Base-by-base conservation (phyloP, 2,113 vertebrate genomes). In the Orcinus orca region DNA sequence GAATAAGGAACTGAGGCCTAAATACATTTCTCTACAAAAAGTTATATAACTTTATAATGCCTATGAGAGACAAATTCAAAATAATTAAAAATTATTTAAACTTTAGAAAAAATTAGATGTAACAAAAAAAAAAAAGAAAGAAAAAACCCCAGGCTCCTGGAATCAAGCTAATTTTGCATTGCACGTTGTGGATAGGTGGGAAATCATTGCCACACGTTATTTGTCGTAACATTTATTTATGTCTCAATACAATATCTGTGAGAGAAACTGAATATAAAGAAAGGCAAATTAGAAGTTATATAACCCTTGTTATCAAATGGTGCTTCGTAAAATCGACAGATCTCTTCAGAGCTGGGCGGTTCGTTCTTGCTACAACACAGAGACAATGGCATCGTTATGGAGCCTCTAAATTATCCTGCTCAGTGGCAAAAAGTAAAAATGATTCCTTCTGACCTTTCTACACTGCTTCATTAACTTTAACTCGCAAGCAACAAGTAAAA, bases 381-480 rank as follows among this genome's bases (percentile, higher is more conserved):
- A 60, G 25, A 68, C 81, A 58, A 79, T 2, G 58, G 60, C 58
- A 47, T 96, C 1, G 8, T 81, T 92, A 86, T 83, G 87, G 85
- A 81, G 55, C 50, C 41, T 77, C 73, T 77, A 74, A 96, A 97
- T 97, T 93, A 95, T 91, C 88, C 86, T 82, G 86, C 93, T 97
- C 96, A 90, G 60, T 93, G 84, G 79, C 77, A 55, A 97, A 96
- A 96, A 97, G 93, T 97, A 97, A 96, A 96, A 98, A 93, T 87
- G 84, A 85, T 96, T 85, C 92, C 85, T 73, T 90, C 96, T 97
- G 96, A 97, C 94, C 94, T 93, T 93, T 93, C 95, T 38, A 13
- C 85, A 92, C 36, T 67, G 74, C 94, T 97, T 97, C 91, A 96
- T 96, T 98, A 96, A 79, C 79, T 94, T 92, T 58, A 94, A 92